phyloP scores from a whole-genome alignment of 2,888 invertebrate species.

The Platypus cylindrus region DNA sequence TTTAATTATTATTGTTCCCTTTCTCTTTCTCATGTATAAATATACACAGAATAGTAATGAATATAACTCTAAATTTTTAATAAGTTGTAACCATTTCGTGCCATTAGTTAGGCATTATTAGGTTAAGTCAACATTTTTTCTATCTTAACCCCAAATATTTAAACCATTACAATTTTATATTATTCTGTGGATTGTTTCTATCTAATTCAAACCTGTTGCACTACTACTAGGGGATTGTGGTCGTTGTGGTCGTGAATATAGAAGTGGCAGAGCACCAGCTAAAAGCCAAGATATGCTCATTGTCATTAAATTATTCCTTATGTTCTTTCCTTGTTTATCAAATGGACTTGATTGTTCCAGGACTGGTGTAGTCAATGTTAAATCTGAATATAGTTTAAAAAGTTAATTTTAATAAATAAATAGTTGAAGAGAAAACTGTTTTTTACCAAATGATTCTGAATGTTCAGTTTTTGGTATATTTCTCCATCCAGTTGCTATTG shows the following conservation, averaged over 20 bases:
- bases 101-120: too few species aligned
- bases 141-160: too few species aligned
- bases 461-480: conserved; percentile 32
- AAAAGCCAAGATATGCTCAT: conserved; percentile 35
- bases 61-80: too few species aligned
- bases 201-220: conserved; percentile 27
- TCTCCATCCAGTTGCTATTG: conserved; percentile 45
- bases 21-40: too few species aligned
- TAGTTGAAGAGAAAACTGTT: neutral
- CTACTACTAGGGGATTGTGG: conserved; percentile 33
- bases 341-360: conserved; percentile 44
- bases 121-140: too few species aligned
- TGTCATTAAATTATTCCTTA: conserved; percentile 30
- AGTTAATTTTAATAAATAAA: neutral
- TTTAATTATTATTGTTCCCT: neutral
- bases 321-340: conserved; percentile 23
- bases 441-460: conserved; percentile 28
- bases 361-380: conserved; percentile 67
- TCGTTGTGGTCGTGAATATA: conserved; percentile 31
- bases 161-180: too few species aligned
- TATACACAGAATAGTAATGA: too few species aligned
- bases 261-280: conserved; percentile 32
- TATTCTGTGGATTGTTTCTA: too few species aligned
- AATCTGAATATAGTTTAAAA: conserved; percentile 22
- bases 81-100: too few species aligned